A percentile compares a stretch with the other conserved stretches of the same genome.
Conservation (phyloP, 30 jellyfish, hydroid and myxozoan genomes). For the Pseudorhiza aurosa region DNA sequence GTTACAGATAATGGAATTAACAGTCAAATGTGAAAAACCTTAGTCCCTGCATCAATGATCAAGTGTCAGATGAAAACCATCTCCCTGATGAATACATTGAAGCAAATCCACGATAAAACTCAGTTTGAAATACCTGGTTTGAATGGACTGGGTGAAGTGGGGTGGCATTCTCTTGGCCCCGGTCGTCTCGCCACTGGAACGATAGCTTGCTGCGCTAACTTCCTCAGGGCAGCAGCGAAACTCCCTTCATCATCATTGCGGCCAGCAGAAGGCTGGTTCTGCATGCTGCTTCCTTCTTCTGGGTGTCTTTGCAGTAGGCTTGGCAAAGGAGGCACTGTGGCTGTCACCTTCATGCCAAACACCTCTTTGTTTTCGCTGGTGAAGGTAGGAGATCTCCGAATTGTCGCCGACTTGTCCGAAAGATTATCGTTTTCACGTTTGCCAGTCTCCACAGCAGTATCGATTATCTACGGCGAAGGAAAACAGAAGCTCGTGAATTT, state of each 20-base stretch:
- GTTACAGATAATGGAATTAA: no score
- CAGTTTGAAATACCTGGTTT: conserved; percentile 65
- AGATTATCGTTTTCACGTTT: neutral
- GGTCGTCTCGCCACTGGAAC: conserved; percentile 67
- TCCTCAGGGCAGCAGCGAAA: conserved; percentile 94
- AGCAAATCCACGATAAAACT: no score
- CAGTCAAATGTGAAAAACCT: no score
- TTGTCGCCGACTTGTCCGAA: neutral
- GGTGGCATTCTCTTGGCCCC: conserved; percentile 49
- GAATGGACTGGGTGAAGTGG: conserved; percentile 47
- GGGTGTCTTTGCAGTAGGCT: conserved; percentile 63
- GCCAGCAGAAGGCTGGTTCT: conserved; percentile 58
- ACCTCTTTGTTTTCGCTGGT: conserved; percentile 28
- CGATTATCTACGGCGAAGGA: neutral
- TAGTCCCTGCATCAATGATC: no score
- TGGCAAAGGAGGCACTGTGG: conserved; percentile 93
- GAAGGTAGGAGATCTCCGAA: conserved; percentile 10
- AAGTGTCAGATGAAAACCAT: no score
- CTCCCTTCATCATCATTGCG: conserved; percentile 89
- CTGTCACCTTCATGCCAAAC: conserved; percentile 94
- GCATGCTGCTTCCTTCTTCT: conserved; percentile 51
- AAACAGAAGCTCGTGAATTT: no score
- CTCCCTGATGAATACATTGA: no score
- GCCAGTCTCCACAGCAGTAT: neutral
- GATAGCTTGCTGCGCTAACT: conserved; percentile 87